Conservation (phyloP, 2,797 vertebrate genomes). For the Semotilus atromaculatus region DNA sequence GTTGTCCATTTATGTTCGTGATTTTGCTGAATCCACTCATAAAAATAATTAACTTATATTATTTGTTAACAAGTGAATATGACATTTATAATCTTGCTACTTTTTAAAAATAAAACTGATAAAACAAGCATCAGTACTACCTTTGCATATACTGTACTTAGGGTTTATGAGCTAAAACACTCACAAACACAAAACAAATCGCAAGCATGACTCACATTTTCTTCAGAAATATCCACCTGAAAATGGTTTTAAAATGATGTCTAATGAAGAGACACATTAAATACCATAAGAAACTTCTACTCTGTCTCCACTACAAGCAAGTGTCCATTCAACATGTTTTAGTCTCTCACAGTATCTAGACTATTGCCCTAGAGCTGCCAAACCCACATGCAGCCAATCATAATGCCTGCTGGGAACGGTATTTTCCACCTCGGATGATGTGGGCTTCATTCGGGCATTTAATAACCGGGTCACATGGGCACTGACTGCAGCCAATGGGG, state of each 20-base stretch:
- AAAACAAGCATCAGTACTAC: not conserved
- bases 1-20: too few species aligned
- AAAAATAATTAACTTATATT: too few species aligned
- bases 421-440: constrained; percentile 1
- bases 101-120: too few species aligned
- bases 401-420: not conserved
- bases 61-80: too few species aligned
- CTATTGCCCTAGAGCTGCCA: constrained; percentile 9
- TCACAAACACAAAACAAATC: not conserved
- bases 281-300: not conserved
- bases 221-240: not conserved
- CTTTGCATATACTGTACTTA: not conserved
- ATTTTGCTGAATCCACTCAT: too few species aligned
- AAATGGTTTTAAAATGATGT: not conserved
- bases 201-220: not conserved
- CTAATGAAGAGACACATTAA: not conserved
- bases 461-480: not conserved
- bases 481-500: too few species aligned
- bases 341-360: not conserved
- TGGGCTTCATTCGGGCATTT: not conserved
- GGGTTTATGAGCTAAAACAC: not conserved
- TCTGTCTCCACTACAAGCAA: not conserved
- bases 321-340: not conserved
- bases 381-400: not conserved
- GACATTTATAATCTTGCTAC: too few species aligned